phyloP scores from a whole-genome alignment of 2,888 invertebrate genomes.

The Hyppa rectilinea region DNA sequence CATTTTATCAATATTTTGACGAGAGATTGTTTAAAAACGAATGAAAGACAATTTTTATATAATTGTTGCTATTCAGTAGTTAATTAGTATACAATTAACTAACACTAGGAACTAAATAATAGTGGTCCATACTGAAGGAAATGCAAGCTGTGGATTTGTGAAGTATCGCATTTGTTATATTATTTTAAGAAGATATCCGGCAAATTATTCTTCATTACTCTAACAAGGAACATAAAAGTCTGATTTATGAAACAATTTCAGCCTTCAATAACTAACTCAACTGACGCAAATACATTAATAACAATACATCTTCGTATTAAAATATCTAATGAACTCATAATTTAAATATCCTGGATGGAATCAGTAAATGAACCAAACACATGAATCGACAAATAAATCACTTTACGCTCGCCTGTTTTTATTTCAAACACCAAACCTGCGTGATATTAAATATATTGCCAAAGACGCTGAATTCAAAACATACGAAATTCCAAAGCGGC shows the following conservation, averaged over 20 bases:
- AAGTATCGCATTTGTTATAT: not conserved
- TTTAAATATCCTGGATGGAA: conserved; percentile 29
- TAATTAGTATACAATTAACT: not conserved
- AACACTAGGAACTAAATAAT: not conserved
- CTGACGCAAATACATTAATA: conserved; percentile 7
- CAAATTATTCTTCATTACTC: conserved; percentile 1
- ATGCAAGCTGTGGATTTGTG: not conserved
- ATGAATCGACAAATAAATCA: conserved; percentile 31
- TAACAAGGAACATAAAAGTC: not conserved
- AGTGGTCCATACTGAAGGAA: not conserved
- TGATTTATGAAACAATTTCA: conserved; percentile 9
- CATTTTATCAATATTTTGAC: conserved; percentile 14
- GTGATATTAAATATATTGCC: conserved; percentile 17
- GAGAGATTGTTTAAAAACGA: not conserved
- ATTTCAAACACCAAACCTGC: conserved; percentile 3
- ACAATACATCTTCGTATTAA: not conserved
- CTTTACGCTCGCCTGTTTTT: conserved; percentile 28
- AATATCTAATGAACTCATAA: conserved; percentile 9
- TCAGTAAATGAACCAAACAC: conserved; percentile 10
- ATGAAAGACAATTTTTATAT: not conserved
- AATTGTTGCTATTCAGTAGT: not conserved
- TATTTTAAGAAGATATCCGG: not conserved
- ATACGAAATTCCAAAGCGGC: not conserved
- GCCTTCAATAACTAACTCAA: not conserved
- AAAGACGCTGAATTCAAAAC: conserved; percentile 12